Evolutionary conservation across 2,797 vertebrate species (phyloP).

Genomic region (Acrossocheilus fasciatus): DNA sequence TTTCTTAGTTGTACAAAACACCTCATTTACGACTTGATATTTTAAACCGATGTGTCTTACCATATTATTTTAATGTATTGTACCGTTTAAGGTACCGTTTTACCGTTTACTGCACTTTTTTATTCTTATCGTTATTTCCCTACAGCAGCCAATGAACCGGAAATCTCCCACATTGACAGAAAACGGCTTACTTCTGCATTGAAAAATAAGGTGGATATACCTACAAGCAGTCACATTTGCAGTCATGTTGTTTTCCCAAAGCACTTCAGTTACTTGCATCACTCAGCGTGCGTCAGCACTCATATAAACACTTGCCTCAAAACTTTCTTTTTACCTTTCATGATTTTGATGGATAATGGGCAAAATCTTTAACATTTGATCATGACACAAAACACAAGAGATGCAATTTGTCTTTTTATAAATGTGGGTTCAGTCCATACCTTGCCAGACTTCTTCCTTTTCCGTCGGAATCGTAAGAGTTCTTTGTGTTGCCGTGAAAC

Average conservation of each 20-base stretch:
- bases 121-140: neutral
- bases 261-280: neutral
- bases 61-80: neutral
- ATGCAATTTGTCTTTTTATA: neutral
- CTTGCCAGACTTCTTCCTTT: constrained; percentile 88
- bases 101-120: neutral
- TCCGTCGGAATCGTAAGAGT: constrained; percentile 86
- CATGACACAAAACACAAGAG: neutral
- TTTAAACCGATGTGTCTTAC: neutral
- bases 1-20: neutral
- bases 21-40: neutral
- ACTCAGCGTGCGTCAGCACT: neutral
- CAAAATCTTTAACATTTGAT: no score
- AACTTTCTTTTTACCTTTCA: neutral
- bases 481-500: constrained; percentile 98
- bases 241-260: neutral
- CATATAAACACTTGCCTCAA: neutral
- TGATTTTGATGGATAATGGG: neutral
- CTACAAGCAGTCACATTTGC: neutral
- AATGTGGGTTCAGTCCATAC: constrained; percentile 66
- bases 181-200: neutral
- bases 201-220: neutral
- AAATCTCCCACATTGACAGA: neutral
- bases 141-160: neutral
- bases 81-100: no score